These are phyloP conservation scores for Crenichthys baileyi DNA, from an alignment of 2,797 vertebrate species.

Conservation along the genomic window DNA sequence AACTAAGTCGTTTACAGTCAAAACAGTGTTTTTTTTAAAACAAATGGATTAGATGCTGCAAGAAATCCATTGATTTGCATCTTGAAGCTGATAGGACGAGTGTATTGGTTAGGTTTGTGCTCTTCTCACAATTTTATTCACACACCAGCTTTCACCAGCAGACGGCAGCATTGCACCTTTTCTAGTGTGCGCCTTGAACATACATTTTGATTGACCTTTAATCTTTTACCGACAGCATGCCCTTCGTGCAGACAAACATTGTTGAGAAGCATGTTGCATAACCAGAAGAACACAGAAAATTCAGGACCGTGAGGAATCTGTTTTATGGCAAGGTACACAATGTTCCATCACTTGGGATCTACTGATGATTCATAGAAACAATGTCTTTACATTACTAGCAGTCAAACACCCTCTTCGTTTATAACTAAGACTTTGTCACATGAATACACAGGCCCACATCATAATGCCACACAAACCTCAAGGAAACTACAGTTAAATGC, in stretches of 20 bases:
- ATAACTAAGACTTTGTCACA: slow-evolving; percentile 19
- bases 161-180: slow-evolving; percentile 54
- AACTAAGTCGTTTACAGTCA: neutral
- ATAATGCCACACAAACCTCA: slow-evolving; percentile 28
- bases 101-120: neutral
- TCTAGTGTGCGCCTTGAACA: neutral
- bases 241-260: slow-evolving; percentile 30
- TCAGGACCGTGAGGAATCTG: neutral
- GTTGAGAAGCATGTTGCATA: slow-evolving; percentile 19
- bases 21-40: neutral
- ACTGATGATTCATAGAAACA: slow-evolving; percentile 14
- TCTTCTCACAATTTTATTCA: neutral
- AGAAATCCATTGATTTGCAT: neutral
- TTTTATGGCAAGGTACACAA: slow-evolving; percentile 8
- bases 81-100: neutral
- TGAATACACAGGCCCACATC: slow-evolving; percentile 39
- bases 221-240: slow-evolving; percentile 9
- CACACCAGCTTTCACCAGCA: slow-evolving; percentile 37
- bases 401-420: slow-evolving; percentile 7
- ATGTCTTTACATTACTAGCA: slow-evolving; percentile 50
- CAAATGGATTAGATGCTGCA: neutral
- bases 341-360: neutral
- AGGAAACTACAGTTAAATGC: slow-evolving; percentile 16
- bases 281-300: slow-evolving; percentile 13
- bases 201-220: slow-evolving; percentile 11